A percentile compares a stretch with the other conserved stretches of the same genome.
Evolutionary conservation across 2,797 vertebrate genomes (phyloP).

Genomic region (Danio aesculapii): DNA sequence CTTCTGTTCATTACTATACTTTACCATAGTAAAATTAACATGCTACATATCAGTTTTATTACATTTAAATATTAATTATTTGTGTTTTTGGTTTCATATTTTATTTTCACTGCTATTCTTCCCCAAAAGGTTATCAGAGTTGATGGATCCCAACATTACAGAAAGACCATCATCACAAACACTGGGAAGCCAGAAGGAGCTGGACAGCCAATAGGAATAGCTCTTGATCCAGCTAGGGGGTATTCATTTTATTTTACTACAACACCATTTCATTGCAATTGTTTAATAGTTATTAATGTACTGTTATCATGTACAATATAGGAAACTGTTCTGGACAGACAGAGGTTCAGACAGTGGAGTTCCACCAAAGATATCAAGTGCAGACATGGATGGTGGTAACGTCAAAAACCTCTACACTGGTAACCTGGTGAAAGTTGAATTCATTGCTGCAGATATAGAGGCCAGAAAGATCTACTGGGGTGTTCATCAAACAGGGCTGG

Average conservation of each 20-base stretch:
- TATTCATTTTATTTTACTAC: conserved; percentile 57
- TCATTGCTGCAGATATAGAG: conserved; percentile 73
- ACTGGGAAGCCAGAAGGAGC: conserved; percentile 76
- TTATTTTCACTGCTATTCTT: not conserved
- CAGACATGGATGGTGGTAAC: conserved; percentile 80
- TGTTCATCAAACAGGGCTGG: conserved; percentile 71
- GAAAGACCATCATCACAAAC: conserved; percentile 75
- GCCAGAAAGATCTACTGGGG: conserved; percentile 77
- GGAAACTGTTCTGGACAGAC: conserved; percentile 81
- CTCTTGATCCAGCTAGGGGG: conserved; percentile 78
- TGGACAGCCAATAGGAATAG: conserved; percentile 75
- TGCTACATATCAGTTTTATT: not conserved
- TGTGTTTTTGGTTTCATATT: not conserved
- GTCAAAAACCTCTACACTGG: conserved; percentile 70
- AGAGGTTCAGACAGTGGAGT: conserved; percentile 73
- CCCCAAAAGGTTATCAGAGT: conserved; percentile 75
- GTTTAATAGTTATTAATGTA: not conserved
- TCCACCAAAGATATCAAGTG: conserved; percentile 76
- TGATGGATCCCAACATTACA: conserved; percentile 76
- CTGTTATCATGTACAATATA: conserved; percentile 40
- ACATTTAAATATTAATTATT: not conserved
- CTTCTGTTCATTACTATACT: not conserved
- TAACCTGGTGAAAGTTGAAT: conserved; percentile 72
- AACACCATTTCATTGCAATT: not conserved
- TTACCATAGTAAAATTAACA: not conserved